Evolutionary conservation across 2,113 vertebrate species (phyloP).

Genomic region (Malurus melanocephalus): DNA sequence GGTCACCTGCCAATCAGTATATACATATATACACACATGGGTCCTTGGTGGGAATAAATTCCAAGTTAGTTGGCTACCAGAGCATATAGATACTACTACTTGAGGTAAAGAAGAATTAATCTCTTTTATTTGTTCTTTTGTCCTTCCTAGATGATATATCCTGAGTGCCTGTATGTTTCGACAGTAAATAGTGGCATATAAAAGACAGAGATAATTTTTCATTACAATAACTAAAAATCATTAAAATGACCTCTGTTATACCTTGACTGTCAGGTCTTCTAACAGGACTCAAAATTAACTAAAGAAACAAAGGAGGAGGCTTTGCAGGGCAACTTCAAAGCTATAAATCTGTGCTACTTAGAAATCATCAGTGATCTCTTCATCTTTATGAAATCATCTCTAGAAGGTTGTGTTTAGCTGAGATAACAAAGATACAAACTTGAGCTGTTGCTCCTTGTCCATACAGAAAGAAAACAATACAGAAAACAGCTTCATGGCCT

Average conservation of each 20-base stretch:
- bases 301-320: not conserved
- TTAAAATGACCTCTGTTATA: not conserved
- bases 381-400: not conserved
- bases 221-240: not conserved
- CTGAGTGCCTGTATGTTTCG: not conserved
- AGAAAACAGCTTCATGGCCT: not conserved
- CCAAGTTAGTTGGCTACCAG: not conserved
- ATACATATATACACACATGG: conserved; percentile 32
- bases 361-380: not conserved
- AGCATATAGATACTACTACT: conserved; percentile 13
- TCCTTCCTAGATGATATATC: not conserved
- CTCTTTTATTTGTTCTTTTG: not conserved
- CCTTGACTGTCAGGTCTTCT: not conserved
- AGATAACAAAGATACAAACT: not conserved
- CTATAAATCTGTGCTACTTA: not conserved
- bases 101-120: conserved; percentile 17
- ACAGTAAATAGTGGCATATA: not conserved
- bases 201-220: not conserved
- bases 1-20: conserved; percentile 43
- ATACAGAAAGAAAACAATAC: not conserved
- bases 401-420: not conserved
- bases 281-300: not conserved
- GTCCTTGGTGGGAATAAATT: conserved; percentile 54
- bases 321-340: not conserved
- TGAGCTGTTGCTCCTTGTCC: not conserved